Conservation (phyloP, 2,888 invertebrate species). For the Autographa pulchrina region DNA sequence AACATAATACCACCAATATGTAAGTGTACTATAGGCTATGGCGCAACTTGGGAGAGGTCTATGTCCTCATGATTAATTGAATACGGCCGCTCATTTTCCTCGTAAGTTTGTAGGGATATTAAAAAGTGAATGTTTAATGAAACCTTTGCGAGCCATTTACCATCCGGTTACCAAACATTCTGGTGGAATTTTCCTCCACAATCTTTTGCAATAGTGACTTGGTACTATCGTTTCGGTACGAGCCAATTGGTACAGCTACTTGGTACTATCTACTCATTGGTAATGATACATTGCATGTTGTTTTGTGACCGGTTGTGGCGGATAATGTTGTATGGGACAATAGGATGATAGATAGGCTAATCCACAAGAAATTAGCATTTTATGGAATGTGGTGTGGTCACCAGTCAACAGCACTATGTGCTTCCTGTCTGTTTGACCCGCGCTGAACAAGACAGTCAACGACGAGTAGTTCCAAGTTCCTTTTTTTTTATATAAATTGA, state of each 20-base stretch:
- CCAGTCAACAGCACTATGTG: no score
- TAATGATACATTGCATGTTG: no score
- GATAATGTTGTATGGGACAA: no score
- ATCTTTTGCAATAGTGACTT: not conserved
- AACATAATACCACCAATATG: not conserved
- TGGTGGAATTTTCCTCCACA: not conserved
- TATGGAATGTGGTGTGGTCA: no score
- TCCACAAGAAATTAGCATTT: no score
- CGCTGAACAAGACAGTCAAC: no score
- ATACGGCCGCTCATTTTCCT: not conserved
- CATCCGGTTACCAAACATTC: conserved; percentile 5
- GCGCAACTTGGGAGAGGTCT: not conserved
- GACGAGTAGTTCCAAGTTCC: no score
- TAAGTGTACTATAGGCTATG: not conserved
- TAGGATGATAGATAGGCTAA: no score
- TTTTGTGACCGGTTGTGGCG: no score
- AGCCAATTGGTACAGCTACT: not conserved
- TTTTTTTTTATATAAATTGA: no score
- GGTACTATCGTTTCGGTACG: not conserved
- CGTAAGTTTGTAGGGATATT: not conserved
- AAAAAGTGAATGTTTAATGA: not conserved
- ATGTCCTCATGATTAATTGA: not conserved
- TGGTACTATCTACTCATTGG: no score
- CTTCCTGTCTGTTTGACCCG: no score
- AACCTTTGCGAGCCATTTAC: not conserved